These are phyloP conservation scores for Acinonyx jubatus DNA, from an alignment of 2,113 vertebrate species.

Conservation along the genomic window DNA sequence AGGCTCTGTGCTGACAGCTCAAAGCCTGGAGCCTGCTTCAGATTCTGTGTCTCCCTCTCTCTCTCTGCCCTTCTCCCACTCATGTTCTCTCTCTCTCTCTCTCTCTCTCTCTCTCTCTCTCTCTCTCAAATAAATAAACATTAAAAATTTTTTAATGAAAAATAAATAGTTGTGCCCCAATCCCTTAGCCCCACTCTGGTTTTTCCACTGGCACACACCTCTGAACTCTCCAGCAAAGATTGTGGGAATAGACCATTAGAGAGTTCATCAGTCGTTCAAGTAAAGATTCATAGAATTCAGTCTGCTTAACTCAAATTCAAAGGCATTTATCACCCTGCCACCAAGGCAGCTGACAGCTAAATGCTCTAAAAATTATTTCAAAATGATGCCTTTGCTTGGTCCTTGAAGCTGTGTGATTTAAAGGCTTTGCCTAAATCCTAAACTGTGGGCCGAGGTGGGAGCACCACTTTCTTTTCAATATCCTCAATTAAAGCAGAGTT, in stretches of 20 bases:
- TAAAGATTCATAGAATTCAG: not conserved
- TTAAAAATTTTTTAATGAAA: no score
- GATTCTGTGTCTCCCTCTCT: no score
- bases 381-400: not conserved
- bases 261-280: not conserved
- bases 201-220: not conserved
- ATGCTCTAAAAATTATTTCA: not conserved
- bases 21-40: no score
- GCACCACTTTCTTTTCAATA: not conserved
- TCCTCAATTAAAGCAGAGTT: not conserved
- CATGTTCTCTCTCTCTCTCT: no score
- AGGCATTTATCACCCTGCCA: slow-evolving; percentile 21
- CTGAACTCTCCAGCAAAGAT: not conserved
- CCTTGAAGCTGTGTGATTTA: slow-evolving; percentile 31
- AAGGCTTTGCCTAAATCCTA: not conserved
- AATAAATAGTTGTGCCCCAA: no score
- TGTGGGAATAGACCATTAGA: not conserved
- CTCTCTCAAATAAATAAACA: no score
- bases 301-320: slow-evolving; percentile 24
- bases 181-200: rapidly evolving
- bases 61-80: no score
- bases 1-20: no score
- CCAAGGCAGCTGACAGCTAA: slow-evolving; percentile 31
- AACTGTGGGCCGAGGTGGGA: not conserved
- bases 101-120: no score